These are phyloP conservation scores for Sciurus carolinensis DNA, from an alignment of 2,797 vertebrate species.

Conservation along the genomic window DNA sequence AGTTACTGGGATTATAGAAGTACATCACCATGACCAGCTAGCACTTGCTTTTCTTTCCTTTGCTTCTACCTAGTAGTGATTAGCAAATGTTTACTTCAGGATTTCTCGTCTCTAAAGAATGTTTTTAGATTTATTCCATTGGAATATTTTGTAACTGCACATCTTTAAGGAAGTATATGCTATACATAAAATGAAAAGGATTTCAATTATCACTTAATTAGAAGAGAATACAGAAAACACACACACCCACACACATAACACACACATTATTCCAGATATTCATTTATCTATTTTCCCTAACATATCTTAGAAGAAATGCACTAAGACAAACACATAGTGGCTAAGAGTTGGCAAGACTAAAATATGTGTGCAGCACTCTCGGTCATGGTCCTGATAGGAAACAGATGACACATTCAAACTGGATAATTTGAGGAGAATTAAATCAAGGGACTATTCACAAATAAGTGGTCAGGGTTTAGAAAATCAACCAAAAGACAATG, in stretches of 20 bases:
- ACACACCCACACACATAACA: background rate
- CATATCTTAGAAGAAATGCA: background rate
- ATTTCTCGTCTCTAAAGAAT: background rate
- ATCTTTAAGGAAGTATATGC: background rate
- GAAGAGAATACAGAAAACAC: background rate
- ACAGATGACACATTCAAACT: background rate
- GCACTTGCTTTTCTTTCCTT: background rate
- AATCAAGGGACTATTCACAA: constrained; percentile 7
- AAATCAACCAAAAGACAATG: no score
- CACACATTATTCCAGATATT: background rate
- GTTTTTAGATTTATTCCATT: background rate
- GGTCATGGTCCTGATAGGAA: constrained; percentile 8
- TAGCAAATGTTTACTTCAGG: background rate
- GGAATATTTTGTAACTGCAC: background rate
- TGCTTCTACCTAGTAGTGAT: background rate
- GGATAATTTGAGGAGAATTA: background rate
- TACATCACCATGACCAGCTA: background rate
- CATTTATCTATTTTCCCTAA: background rate
- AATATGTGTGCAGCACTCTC: background rate
- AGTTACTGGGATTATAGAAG: no score
- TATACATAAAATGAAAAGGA: background rate
- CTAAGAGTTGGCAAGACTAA: background rate
- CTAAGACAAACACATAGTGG: background rate
- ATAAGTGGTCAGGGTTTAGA: background rate
- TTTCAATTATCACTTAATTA: background rate